A percentile compares a stretch with the other conserved stretches of the same genome.
Evolutionary conservation across 2,888 invertebrate species (phyloP).

Genomic region (Brenthis hecate): DNA sequence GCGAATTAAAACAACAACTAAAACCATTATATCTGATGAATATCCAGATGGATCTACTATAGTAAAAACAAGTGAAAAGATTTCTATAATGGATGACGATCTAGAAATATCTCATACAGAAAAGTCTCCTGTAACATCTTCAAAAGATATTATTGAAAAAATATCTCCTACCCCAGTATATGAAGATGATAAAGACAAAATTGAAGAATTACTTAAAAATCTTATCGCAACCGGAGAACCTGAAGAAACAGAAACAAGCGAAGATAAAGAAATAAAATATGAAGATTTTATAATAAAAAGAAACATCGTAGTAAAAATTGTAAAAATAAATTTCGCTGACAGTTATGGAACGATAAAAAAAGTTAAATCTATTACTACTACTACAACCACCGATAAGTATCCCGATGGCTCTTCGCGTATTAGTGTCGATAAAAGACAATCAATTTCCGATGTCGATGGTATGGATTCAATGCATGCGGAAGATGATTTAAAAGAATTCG

Average conservation of each 20-base stretch:
- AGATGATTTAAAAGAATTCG: constrained; percentile 50
- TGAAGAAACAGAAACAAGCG: constrained; percentile 51
- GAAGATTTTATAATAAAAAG: constrained; percentile 53
- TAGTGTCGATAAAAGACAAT: constrained; percentile 62
- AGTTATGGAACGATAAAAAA: constrained; percentile 50
- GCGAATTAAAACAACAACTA: constrained; percentile 61
- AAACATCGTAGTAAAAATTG: constrained; percentile 55
- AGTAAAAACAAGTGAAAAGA: constrained; percentile 69
- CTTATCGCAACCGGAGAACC: constrained; percentile 48
- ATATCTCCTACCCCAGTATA: constrained; percentile 20
- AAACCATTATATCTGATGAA: constrained; percentile 66
- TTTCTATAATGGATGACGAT: constrained; percentile 60
- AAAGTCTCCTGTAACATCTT: background rate
- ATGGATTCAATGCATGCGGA: constrained; percentile 45
- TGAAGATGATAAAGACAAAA: constrained; percentile 40
- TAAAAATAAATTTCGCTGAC: constrained; percentile 59
- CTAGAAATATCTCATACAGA: constrained; percentile 39
- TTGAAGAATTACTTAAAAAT: constrained; percentile 51
- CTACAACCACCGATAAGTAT: constrained; percentile 67
- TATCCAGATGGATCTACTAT: constrained; percentile 68
- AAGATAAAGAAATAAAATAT: constrained; percentile 53
- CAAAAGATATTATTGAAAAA: background rate
- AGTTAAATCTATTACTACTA: constrained; percentile 59
- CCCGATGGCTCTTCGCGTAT: constrained; percentile 65
- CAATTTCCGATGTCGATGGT: constrained; percentile 58